A percentile compares a stretch with the other conserved stretches of the same genome.
phyloP scores from a whole-genome alignment of 2,888 invertebrate genomes.

The Parapristionchus giblindavisi region DNA sequence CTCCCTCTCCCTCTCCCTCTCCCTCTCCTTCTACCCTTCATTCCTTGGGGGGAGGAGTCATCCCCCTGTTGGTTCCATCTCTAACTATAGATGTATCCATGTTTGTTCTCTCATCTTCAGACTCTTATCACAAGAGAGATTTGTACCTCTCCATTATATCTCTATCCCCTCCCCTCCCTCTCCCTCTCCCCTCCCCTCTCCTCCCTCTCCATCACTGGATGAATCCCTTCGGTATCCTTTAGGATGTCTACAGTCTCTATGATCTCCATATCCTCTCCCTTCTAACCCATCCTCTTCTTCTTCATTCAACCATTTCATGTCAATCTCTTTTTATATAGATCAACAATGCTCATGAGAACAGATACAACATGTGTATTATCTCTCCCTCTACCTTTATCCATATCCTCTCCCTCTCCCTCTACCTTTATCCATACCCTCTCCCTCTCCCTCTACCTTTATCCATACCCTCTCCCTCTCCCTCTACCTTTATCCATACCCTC shows the following conservation, averaged over 20 bases:
- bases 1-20: no score
- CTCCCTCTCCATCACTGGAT: not conserved
- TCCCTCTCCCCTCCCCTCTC: not conserved
- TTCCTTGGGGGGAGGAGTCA: not conserved
- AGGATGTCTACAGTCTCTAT: not conserved
- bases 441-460: no score
- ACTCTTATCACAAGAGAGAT: not conserved
- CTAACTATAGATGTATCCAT: not conserved
- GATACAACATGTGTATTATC: not conserved
- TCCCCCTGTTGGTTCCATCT: not conserved
- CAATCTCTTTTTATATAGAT: no score
- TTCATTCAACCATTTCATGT: no score
- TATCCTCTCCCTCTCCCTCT: no score
- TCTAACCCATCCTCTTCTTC: no score
- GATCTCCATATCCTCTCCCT: not conserved
- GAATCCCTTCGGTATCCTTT: not conserved
- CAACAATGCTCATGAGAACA: not conserved
- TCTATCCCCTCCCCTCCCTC: not conserved
- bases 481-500: no score
- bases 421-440: no score
- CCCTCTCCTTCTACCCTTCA: not conserved
- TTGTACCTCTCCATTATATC: not conserved
- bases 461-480: no score
- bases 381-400: slow-evolving; percentile 16
- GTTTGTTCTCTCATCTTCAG: not conserved